Evolutionary conservation across 2,797 vertebrate genomes (phyloP).

Genomic region (Sarcophilus harrisii): DNA sequence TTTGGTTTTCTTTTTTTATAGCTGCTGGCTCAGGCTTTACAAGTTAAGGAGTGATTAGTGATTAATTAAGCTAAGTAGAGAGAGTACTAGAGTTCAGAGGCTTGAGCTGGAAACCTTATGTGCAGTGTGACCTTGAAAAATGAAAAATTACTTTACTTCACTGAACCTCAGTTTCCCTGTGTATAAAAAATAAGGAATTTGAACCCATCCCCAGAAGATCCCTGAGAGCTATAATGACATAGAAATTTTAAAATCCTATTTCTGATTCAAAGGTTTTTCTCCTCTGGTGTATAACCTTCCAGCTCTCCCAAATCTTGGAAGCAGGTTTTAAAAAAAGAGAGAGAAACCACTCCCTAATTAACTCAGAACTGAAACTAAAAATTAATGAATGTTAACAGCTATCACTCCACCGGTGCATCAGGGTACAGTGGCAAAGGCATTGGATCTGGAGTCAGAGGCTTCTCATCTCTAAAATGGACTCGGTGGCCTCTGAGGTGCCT

Average conservation of each 20-base stretch:
- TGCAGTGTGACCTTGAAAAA: background rate
- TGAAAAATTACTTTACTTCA: background rate
- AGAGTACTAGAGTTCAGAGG: background rate
- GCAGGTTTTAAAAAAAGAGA: background rate
- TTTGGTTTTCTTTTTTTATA: background rate
- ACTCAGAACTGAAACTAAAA: background rate
- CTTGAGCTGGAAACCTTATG: background rate
- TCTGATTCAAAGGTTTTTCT: background rate
- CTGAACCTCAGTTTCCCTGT: background rate
- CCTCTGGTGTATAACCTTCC: background rate
- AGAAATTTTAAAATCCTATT: background rate
- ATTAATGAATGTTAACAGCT: background rate
- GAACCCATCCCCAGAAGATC: background rate
- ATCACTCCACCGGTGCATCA: too few species aligned
- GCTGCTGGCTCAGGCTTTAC: background rate
- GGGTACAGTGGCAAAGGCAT: too few species aligned
- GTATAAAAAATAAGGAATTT: background rate
- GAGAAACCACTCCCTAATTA: background rate
- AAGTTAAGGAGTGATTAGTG: background rate
- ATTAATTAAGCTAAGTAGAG: background rate
- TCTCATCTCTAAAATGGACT: background rate
- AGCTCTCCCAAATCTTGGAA: background rate
- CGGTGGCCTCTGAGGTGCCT: background rate
- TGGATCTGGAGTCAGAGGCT: background rate
- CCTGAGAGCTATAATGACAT: background rate